Percentiles rank a stretch among this genome's conserved stretches.
These are phyloP conservation scores for Aspiorhynchus laticeps DNA, from an alignment of 2,113 vertebrate species.

Conservation along the genomic window DNA sequence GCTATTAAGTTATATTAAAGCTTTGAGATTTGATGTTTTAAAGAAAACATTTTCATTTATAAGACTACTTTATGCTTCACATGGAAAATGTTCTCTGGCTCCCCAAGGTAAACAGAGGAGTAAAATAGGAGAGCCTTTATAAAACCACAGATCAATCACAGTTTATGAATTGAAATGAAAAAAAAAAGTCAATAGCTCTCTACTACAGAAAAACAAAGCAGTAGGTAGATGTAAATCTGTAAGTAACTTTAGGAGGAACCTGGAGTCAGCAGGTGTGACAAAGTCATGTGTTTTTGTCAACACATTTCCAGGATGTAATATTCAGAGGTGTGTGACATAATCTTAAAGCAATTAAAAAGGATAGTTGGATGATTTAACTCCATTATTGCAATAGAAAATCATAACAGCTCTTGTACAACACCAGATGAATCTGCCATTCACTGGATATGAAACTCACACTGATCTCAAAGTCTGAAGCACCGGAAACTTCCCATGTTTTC, in stretches of 20 bases:
- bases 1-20: constrained; percentile 60
- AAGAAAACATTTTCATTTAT: constrained; percentile 54
- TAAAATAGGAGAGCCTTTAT: background rate
- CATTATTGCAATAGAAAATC: constrained; percentile 30
- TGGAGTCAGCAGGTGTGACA: background rate
- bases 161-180: background rate
- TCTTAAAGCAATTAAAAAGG: constrained; percentile 30
- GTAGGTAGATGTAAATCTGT: background rate
- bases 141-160: background rate
- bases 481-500: background rate
- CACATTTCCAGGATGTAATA: constrained; percentile 9
- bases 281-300: background rate
- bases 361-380: background rate
- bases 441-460: constrained; percentile 7
- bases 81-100: background rate
- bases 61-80: constrained; percentile 31
- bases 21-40: constrained; percentile 52
- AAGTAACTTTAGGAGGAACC: background rate
- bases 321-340: background rate
- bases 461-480: background rate
- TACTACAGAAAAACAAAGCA: background rate
- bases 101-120: constrained; percentile 7
- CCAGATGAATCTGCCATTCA: background rate
- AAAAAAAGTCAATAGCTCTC: background rate
- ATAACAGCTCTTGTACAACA: constrained; percentile 23